Base-by-base conservation (phyloP, 2,888 invertebrate species). In the Chaetoderma sp. region DNA sequence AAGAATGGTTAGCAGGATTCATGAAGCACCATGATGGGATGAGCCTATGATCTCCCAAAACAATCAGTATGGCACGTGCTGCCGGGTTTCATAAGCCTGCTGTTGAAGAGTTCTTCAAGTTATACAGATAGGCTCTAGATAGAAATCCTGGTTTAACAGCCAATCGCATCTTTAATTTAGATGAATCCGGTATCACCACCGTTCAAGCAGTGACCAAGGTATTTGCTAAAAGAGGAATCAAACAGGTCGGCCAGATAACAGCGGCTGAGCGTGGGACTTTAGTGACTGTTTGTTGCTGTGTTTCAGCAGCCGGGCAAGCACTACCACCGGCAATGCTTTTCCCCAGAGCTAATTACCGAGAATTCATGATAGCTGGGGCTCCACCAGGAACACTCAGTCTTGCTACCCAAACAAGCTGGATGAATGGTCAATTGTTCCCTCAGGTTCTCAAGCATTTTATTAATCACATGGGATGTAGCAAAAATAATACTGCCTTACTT, bases 391-490 rank as follows among this genome's bases (percentile, higher is more conserved):
- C 56, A 6, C 62, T 58, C 21, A 45, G 57, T 18, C 56, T 62
- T 21, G 56, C 56, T 16, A 44, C 42, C 8, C 42, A 23, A n/a
- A 30, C 55, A 32, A 45, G 62, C 16, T 62, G 62, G 62, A 62
- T 62, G 57, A 62, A 62, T 21, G 18, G 21, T 27, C n/a, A 57
- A 28, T 28, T 58, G 18, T 62, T 62, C 23, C 27, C 44, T 3
- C 10, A 5, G 13, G 56, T 44, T 23, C 25, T 59, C 16, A 8
- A 27, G 13, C 57, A 59, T 56, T 59, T 58, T 21, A 55, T 55
- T 44, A 47, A 58, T 16, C 58, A 58, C 27, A 58, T 58, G 5
- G 47, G 47, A 10, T 42, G 44, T 32, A 10, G 45, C 45, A n/a
- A n/a, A n/a, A n/a, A n/a, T n/a, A n/a, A n/a, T n/a, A n/a, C n/a